Evolutionary conservation across 2,113 vertebrate genomes (phyloP).

Genomic region (Heliornis fulica): DNA sequence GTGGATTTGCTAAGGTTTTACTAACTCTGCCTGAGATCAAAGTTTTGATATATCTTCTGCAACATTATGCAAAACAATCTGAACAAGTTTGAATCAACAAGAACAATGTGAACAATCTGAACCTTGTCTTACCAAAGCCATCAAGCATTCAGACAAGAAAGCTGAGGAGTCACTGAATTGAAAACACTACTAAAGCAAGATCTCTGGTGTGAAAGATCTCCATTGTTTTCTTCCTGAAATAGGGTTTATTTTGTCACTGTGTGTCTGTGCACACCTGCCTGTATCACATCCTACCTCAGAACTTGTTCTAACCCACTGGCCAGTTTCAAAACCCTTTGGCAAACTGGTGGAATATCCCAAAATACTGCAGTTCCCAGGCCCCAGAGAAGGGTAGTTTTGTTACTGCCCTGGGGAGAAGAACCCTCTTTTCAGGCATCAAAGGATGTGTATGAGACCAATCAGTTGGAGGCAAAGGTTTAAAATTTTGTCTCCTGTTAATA

Average conservation of each 20-base stretch:
- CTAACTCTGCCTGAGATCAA: neutral
- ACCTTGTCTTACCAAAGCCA: neutral
- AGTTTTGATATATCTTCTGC: neutral
- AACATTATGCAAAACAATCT: neutral
- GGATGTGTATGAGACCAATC: neutral
- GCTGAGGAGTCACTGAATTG: too few species aligned
- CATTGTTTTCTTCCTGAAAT: neutral
- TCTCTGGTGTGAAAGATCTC: neutral
- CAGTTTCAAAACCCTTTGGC: neutral
- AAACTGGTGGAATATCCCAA: slow-evolving; percentile 13
- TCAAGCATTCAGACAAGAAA: neutral
- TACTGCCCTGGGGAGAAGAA: slow-evolving; percentile 18
- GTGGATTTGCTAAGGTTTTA: neutral
- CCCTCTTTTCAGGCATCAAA: neutral
- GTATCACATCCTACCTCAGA: neutral
- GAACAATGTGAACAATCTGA: too few species aligned
- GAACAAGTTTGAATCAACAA: too few species aligned
- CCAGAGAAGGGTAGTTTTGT: slow-evolving; percentile 4
- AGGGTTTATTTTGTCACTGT: neutral
- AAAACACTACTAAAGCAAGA: neutral
- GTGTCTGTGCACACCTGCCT: neutral
- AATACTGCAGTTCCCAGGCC: neutral
- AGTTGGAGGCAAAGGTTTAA: neutral
- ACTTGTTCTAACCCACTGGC: neutral
- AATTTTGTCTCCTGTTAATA: neutral